phyloP scores from a whole-genome alignment of 2,113 vertebrate genomes.

The Ammodytes dubius region DNA sequence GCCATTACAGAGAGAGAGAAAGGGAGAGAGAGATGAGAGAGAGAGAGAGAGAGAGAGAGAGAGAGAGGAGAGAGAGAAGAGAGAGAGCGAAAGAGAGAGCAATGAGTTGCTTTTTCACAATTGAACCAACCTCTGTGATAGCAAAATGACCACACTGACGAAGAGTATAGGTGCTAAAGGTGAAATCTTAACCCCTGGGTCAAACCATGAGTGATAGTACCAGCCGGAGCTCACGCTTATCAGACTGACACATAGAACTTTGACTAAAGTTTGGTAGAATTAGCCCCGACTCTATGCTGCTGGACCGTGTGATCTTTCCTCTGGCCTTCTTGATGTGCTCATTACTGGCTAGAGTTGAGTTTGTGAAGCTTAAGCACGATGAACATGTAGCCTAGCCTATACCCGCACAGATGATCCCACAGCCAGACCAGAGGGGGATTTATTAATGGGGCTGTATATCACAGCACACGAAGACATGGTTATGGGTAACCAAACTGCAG shows the following conservation, averaged over 20 bases:
- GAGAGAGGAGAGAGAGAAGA: too few species aligned
- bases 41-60: too few species aligned
- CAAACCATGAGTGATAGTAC: slow-evolving; percentile 6
- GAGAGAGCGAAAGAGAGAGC: too few species aligned
- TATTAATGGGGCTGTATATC: slow-evolving; percentile 60
- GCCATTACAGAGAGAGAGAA: neutral
- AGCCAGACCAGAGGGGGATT: slow-evolving; percentile 41
- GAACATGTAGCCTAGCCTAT: neutral
- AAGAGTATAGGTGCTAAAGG: neutral
- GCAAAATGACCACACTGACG: neutral
- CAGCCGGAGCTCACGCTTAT: slow-evolving; percentile 27
- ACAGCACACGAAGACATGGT: slow-evolving; percentile 51
- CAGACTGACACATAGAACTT: slow-evolving; percentile 12
- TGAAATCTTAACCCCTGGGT: slow-evolving; percentile 19
- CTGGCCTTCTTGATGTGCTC: slow-evolving; percentile 45
- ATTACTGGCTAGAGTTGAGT: slow-evolving; percentile 33
- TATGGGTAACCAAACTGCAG: slow-evolving; percentile 41
- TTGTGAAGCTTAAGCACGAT: slow-evolving; percentile 35
- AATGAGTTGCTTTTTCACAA: too few species aligned
- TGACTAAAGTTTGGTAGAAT: slow-evolving; percentile 35
- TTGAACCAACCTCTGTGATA: neutral
- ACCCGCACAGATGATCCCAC: slow-evolving; percentile 25
- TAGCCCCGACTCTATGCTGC: slow-evolving; percentile 18
- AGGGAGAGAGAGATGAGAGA: too few species aligned
- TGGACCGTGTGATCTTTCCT: slow-evolving; percentile 61